These are phyloP conservation scores for Chionoecetes opilio DNA, from an alignment of 1,140 invertebrate genomes.

Conservation along the genomic window DNA sequence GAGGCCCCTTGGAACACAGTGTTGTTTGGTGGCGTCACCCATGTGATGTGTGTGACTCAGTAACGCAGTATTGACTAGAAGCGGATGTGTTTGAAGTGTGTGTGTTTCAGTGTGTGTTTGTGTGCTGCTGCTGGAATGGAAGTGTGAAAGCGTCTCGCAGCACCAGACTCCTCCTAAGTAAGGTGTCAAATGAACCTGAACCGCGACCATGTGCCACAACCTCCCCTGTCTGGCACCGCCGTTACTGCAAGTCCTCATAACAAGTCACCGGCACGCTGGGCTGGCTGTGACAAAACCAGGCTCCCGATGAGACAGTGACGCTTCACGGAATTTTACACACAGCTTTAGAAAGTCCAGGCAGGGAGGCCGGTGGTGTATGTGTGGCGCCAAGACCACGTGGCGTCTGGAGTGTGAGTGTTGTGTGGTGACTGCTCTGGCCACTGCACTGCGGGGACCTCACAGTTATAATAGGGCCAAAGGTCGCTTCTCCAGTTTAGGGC, in stretches of 20 bases:
- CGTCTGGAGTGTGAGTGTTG: neutral
- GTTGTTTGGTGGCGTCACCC: no score
- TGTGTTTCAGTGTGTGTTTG: neutral
- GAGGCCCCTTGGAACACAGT: no score
- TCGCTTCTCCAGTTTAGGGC: neutral
- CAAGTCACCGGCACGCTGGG: neutral
- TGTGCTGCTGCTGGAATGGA: neutral
- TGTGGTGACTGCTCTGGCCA: neutral
- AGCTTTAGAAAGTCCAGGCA: neutral
- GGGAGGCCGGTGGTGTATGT: neutral
- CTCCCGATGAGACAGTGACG: neutral
- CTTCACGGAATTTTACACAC: neutral
- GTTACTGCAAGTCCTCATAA: neutral
- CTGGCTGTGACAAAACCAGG: neutral
- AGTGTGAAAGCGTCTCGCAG: neutral
- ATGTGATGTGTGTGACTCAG: slow-evolving; percentile 1
- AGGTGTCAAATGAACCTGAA: no score
- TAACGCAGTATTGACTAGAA: neutral
- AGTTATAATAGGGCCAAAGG: no score
- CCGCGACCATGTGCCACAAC: no score
- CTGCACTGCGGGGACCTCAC: neutral
- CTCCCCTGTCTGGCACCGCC: neutral
- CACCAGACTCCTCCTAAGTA: no score
- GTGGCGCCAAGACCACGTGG: neutral
- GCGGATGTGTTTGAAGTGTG: neutral